Evolutionary conservation across 2,797 vertebrate genomes (phyloP).

Genomic region (Hydrophis major): DNA sequence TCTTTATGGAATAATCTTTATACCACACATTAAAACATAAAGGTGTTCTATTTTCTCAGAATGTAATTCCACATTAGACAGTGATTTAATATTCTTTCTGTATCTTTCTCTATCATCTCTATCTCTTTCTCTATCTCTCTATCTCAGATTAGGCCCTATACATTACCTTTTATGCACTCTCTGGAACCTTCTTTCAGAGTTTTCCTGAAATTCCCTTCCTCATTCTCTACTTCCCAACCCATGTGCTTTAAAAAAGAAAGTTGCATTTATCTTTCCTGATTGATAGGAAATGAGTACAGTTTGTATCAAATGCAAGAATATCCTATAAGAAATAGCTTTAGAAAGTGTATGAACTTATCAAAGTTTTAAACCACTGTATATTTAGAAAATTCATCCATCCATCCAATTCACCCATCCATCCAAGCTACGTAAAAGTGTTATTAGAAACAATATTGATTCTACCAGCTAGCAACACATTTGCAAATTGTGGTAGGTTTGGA

Average conservation of each 20-base stretch:
- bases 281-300: neutral
- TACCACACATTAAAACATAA: neutral
- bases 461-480: too few species aligned
- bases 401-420: neutral
- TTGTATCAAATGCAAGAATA: neutral
- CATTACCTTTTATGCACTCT: rapidly evolving
- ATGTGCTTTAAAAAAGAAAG: neutral
- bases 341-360: neutral
- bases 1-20: neutral
- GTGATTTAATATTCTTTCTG: neutral
- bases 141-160: neutral
- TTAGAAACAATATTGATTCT: neutral
- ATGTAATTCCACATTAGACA: neutral
- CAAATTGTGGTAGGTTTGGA: neutral
- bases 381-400: neutral
- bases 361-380: neutral
- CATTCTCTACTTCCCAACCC: neutral
- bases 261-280: neutral
- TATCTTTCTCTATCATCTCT: neutral
- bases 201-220: neutral
- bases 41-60: conserved; percentile 6
- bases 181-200: neutral
- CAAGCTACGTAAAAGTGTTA: neutral
- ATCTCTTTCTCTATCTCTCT: neutral
- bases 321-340: neutral